These are phyloP conservation scores for Pygoscelis adeliae DNA, from an alignment of 2,113 vertebrate genomes.

Conservation along the genomic window DNA sequence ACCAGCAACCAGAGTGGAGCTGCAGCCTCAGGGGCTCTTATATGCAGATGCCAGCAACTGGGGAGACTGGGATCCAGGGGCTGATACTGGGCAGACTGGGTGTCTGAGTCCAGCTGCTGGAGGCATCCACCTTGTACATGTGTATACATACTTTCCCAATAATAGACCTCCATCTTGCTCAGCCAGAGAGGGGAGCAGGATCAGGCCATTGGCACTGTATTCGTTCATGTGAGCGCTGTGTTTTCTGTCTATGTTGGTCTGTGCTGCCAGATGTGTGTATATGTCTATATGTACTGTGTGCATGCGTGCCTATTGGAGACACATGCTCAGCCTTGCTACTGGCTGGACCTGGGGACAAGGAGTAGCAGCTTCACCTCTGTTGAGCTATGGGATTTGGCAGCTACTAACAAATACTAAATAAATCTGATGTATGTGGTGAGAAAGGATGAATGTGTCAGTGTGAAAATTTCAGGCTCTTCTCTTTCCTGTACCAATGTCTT, in stretches of 20 bases:
- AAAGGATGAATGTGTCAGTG: not conserved
- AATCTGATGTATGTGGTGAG: not conserved
- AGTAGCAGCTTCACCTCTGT: not conserved
- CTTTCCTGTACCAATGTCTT: not conserved
- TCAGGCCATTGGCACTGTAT: not conserved
- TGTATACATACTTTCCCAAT: not conserved
- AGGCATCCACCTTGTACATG: not conserved
- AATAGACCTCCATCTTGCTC: not conserved
- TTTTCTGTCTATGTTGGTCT: not conserved
- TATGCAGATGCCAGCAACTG: not conserved
- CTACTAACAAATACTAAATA: not conserved
- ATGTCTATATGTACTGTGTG: not conserved
- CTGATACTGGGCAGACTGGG: not conserved
- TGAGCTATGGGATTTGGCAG: not conserved
- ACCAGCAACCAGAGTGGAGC: rapidly evolving
- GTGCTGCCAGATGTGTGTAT: not conserved
- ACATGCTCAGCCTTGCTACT: not conserved
- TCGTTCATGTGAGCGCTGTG: not conserved
- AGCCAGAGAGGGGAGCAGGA: not conserved
- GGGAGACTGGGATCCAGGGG: not conserved
- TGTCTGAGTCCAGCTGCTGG: not conserved
- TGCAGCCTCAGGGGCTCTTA: not conserved
- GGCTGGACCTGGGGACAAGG: not conserved
- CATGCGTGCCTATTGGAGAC: not conserved
- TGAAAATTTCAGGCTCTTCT: not conserved